These are phyloP conservation scores for Panorpa germanica DNA, from an alignment of 2,888 invertebrate genomes.

Conservation along the genomic window DNA sequence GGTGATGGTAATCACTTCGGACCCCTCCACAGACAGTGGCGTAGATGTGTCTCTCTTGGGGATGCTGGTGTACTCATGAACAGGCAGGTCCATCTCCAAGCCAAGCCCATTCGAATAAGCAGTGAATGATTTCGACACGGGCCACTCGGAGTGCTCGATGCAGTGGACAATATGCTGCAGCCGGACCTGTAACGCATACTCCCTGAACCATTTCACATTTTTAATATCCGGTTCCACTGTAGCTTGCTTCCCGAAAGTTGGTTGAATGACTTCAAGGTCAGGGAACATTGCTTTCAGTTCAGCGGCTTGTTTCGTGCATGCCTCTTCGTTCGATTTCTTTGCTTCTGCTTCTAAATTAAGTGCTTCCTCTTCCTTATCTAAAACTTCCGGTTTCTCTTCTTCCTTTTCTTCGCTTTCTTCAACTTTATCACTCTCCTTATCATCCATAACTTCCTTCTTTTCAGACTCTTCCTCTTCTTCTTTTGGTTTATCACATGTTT, in stretches of 20 bases:
- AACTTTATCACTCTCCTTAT: slow-evolving; percentile 10
- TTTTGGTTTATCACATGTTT: no score
- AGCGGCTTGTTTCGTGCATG: slow-evolving; percentile 37
- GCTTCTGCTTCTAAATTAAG: slow-evolving; percentile 12
- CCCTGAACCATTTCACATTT: slow-evolving; percentile 48
- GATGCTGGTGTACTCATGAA: slow-evolving; percentile 31
- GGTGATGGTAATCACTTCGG: slow-evolving; percentile 46
- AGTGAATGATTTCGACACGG: slow-evolving; percentile 44
- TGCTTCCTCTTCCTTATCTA: slow-evolving; percentile 15
- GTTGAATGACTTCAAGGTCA: slow-evolving; percentile 52
- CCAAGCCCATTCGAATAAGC: slow-evolving; percentile 39
- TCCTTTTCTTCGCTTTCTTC: slow-evolving; percentile 20
- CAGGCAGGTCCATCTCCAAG: slow-evolving; percentile 34
- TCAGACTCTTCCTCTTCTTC: slow-evolving; percentile 14
- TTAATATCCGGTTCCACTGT: slow-evolving; percentile 21
- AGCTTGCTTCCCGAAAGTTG: slow-evolving; percentile 15
- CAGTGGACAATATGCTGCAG: slow-evolving; percentile 87
- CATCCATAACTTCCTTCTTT: slow-evolving; percentile 12
- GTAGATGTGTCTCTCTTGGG: no score
- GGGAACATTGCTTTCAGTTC: slow-evolving; percentile 55
- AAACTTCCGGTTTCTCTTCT: slow-evolving; percentile 20
- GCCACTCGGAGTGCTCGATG: slow-evolving; percentile 85
- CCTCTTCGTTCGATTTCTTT: slow-evolving; percentile 20
- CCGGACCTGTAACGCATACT: slow-evolving; percentile 74
- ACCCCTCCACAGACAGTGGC: no score